A percentile compares a stretch with the other conserved stretches of the same genome.
Evolutionary conservation across 2,113 vertebrate genomes (phyloP).

Genomic region (Bagarius yarrelli): DNA sequence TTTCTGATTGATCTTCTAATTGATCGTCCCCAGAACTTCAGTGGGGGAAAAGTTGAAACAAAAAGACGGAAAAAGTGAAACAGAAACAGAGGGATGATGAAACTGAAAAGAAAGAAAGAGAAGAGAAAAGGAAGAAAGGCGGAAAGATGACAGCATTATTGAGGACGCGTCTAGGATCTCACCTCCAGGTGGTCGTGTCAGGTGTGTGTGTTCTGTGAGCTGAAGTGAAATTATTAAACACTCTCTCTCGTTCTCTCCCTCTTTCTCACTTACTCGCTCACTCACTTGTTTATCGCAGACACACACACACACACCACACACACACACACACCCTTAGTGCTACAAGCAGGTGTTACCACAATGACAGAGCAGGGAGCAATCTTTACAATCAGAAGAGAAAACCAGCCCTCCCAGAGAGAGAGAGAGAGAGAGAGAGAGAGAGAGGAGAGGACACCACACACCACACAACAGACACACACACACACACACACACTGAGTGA

Average conservation of each 20-base stretch:
- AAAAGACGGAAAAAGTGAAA: background rate
- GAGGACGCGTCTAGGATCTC: constrained; percentile 3
- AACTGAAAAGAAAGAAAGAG: background rate
- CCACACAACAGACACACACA: constrained; percentile 43
- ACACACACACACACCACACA: constrained; percentile 4
- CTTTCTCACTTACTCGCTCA: background rate
- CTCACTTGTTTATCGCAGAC: too few relatives aligned
- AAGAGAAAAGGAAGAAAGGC: background rate
- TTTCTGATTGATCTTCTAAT: background rate
- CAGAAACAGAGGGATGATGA: background rate
- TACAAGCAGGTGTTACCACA: constrained; percentile 35
- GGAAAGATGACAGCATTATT: constrained; percentile 24
- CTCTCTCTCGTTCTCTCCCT: background rate
- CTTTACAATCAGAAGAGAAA: constrained; percentile 32
- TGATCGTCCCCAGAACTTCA: background rate
- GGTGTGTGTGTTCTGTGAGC: background rate
- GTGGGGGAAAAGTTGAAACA: background rate
- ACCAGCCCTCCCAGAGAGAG: constrained; percentile 21
- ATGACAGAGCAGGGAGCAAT: constrained; percentile 23
- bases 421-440: constrained; percentile 49
- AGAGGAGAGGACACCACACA: too few relatives aligned
- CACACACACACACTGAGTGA: constrained; percentile 42
- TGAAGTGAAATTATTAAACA: constrained; percentile 27
- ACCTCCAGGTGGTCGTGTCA: constrained; percentile 32
- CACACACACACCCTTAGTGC: constrained; percentile 10